Percentiles rank a stretch among this genome's conserved stretches.
Conservation (phyloP, 2,113 vertebrate species). For the Salvelinus alpinus region DNA sequence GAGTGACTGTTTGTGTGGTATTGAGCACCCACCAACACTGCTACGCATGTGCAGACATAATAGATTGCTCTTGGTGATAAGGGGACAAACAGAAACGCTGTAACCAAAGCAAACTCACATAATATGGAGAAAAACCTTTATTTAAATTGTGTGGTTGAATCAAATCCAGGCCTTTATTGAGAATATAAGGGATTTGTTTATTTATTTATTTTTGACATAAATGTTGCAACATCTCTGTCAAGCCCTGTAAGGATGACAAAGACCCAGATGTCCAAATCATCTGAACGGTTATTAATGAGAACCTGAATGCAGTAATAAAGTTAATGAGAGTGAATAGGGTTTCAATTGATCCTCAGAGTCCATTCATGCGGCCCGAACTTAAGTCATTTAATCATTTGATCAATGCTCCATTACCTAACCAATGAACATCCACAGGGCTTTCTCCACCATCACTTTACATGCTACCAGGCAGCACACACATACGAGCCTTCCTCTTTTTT, state of each 20-base stretch:
- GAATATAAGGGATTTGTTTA: not conserved
- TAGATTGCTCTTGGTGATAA: constrained; percentile 15
- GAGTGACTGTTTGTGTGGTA: constrained; percentile 1
- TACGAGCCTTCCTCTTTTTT: constrained; percentile 50
- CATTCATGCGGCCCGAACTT: not conserved
- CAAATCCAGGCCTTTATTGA: not conserved
- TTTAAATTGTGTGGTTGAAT: not conserved
- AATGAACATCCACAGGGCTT: not conserved
- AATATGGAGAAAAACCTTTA: not conserved
- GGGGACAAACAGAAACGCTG: constrained; percentile 32
- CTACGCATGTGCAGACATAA: constrained; percentile 6
- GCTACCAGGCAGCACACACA: not conserved
- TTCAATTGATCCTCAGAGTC: not conserved
- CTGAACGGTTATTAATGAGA: not conserved
- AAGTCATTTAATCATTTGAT: not conserved
- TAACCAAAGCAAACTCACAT: constrained; percentile 40
- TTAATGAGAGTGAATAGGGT: not conserved
- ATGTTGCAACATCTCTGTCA: not conserved
- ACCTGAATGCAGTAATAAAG: not conserved
- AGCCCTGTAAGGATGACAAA: not conserved
- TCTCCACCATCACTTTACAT: not conserved
- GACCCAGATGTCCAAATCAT: not conserved
- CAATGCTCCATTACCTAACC: not conserved
- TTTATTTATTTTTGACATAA: not conserved
- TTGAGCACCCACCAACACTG: constrained; percentile 3